phyloP scores from a whole-genome alignment of 2,888 invertebrate genomes.

The Leucophenga montana region DNA sequence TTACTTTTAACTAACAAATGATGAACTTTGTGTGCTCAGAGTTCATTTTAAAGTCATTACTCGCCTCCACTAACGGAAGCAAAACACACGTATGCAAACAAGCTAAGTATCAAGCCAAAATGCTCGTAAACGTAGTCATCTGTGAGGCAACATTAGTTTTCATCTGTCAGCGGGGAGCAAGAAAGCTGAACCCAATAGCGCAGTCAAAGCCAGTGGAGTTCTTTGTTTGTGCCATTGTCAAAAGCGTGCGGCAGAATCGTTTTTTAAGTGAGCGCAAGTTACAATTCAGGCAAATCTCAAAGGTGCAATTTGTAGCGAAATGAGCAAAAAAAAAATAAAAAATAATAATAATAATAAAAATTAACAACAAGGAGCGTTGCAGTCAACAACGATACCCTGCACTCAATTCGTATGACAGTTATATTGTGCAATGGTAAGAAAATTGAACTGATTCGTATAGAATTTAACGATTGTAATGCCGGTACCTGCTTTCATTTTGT shows the following conservation, averaged over 20 bases:
- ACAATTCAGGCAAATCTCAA: background rate
- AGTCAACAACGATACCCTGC: too few relatives aligned
- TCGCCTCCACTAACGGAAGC: background rate
- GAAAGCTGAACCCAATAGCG: background rate
- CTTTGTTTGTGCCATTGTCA: background rate
- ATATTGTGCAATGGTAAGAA: too few relatives aligned
- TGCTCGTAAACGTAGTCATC: background rate
- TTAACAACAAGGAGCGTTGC: too few relatives aligned
- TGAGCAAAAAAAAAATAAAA: background rate
- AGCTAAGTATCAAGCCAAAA: background rate
- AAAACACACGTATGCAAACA: too few relatives aligned
- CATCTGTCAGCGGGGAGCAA: slow-evolving; percentile 10
- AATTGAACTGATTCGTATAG: too few relatives aligned
- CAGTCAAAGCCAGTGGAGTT: background rate
- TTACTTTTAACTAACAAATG: background rate
- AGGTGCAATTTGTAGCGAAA: slow-evolving; percentile 5
- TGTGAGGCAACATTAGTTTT: background rate
- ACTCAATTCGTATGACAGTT: too few relatives aligned
- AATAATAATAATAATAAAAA: too few relatives aligned
- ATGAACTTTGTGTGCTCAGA: background rate
- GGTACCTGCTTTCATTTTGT: too few relatives aligned
- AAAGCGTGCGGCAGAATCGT: background rate
- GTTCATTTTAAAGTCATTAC: slow-evolving; percentile 15
- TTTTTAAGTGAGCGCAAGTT: slow-evolving; percentile 5
- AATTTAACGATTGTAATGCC: too few relatives aligned